Base-by-base conservation (phyloP, 2,888 invertebrate genomes). In the Pocota personata region DNA sequence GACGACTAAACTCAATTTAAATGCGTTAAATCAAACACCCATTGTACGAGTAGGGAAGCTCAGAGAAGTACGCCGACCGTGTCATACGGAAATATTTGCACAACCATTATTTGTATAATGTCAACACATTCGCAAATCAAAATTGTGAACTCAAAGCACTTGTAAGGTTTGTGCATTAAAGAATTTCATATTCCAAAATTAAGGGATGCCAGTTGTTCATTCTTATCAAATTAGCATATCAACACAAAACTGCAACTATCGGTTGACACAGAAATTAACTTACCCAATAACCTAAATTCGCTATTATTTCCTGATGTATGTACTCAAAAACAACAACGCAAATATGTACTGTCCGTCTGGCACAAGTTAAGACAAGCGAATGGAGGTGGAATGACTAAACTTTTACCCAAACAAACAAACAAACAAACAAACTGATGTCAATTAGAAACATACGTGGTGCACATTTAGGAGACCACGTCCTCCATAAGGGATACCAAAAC, bases 61-160 rank as follows among this genome's bases (percentile, higher is more conserved):
- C 16, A 55, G 55, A 30, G 16, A 16, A 32, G 7, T 16, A 27
- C 8, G 30, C 16, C 1, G 10, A 55, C 8, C 10, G 14, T 14
- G 16, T 55, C 32, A 67, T 87, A 67, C 58, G 66, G 72, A 88
- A 90, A 90, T 91, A 90, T 91, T 91, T 91, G 89, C 90, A 91
- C 90, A 90, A 90, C 90, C 91, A 91, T 91, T 91, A 91, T 91
- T 91, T 91, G 91, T 90, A 90, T 91, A 90, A 90, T 90, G 91
- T 91, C 91, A 91, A 91, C 90, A 91, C 89, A 91, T 90, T 90
- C 90, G 88, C 90, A 90, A 91, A 90, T 90, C 90, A 91, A 52
- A 52, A 27, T 52, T 2, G 16, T 43, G n/a, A n/a, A n/a, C n/a
- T 4, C 5, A 16, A 46, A 19, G 19, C 46, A 46, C 19, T 46